These are phyloP conservation scores for Drosophila neonasuta DNA, from an alignment of 2,888 invertebrate species.

Conservation along the genomic window DNA sequence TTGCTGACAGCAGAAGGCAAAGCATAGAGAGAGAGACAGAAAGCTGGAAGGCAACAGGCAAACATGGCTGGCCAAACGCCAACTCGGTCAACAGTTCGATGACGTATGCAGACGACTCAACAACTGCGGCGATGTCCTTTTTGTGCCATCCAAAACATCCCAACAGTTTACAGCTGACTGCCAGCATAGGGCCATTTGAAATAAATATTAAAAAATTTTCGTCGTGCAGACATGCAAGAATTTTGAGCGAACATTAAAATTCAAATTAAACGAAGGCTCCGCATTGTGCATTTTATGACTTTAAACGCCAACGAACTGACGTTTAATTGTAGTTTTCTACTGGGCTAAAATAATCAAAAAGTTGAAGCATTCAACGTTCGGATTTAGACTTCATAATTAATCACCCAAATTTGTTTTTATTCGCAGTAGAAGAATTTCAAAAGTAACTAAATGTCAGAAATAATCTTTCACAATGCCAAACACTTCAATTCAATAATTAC, in stretches of 20 bases:
- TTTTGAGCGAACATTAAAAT: constrained; percentile 65
- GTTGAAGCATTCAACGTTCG: not conserved
- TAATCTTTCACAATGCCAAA: not conserved
- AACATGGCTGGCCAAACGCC: constrained; percentile 67
- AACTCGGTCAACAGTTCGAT: constrained; percentile 78
- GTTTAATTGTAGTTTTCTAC: constrained; percentile 43
- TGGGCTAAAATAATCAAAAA: not conserved
- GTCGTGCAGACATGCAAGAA: constrained; percentile 51
- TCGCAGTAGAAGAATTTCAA: not conserved
- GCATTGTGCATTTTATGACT: constrained; percentile 47
- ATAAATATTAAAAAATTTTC: constrained; percentile 62
- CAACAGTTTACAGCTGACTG: constrained; percentile 13
- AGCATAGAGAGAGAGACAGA: not conserved
- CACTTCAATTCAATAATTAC: constrained; percentile 6
- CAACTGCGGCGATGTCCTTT: constrained; percentile 42
- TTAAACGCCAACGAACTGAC: constrained; percentile 32
- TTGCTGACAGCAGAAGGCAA: constrained; percentile 66
- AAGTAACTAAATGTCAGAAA: not conserved
- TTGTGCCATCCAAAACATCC: constrained; percentile 4
- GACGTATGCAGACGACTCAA: constrained; percentile 72
- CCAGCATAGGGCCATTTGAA: constrained; percentile 42
- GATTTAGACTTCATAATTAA: not conserved
- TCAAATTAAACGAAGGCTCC: constrained; percentile 66
- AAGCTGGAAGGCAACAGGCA: constrained; percentile 65
- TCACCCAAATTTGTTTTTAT: not conserved